phyloP scores from a whole-genome alignment of 2,113 vertebrate species.

The Cavia aperea region DNA sequence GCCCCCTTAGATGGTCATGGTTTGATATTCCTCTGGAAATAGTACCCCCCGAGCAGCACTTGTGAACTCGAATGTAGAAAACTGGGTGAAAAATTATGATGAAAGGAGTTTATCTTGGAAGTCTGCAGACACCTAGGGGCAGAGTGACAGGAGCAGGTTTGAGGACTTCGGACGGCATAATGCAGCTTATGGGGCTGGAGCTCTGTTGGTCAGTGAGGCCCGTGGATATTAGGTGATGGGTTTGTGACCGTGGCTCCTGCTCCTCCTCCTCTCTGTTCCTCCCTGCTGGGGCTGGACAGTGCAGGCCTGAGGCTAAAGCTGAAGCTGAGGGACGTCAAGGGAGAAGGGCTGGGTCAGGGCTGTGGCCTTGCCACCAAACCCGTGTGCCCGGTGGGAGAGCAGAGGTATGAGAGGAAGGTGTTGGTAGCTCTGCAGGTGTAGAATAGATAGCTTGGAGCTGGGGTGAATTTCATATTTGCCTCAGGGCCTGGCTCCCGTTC shows the following conservation, averaged over 20 bases:
- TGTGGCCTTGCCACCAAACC: slow-evolving; percentile 78
- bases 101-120: not conserved
- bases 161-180: not conserved
- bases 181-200: not conserved
- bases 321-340: slow-evolving; percentile 83
- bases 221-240: no score
- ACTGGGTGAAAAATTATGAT: not conserved
- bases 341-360: slow-evolving; percentile 81
- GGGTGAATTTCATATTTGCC: not conserved
- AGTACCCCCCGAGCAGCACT: not conserved
- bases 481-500: slow-evolving; percentile 37
- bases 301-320: slow-evolving; percentile 77
- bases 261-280: not conserved
- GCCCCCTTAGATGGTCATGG: no score
- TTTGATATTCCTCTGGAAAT: not conserved
- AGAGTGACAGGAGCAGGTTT: not conserved
- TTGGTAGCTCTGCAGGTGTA: not conserved
- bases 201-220: not conserved
- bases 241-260: no score
- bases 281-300: slow-evolving; percentile 66
- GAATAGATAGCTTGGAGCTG: not conserved
- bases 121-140: not conserved
- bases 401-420: not conserved
- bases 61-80: not conserved
- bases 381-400: slow-evolving; percentile 72